Percentiles rank a stretch among this genome's conserved stretches.
Evolutionary conservation across 2,888 invertebrate species (phyloP).

Genomic region (Neoaliturus tenellus): DNA sequence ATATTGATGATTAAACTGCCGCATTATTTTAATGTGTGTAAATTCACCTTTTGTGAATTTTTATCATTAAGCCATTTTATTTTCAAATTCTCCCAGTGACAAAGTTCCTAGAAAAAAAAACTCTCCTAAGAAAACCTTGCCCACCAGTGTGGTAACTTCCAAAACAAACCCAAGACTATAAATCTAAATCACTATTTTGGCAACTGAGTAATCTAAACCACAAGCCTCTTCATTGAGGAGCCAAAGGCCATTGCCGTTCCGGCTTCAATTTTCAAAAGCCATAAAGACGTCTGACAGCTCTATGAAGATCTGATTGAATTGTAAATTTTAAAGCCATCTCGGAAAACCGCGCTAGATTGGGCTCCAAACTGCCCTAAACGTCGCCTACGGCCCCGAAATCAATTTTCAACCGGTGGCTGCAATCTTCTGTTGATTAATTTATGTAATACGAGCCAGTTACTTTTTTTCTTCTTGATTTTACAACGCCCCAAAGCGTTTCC

Average conservation of each 20-base stretch:
- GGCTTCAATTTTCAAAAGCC: background rate
- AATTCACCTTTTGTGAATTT: too few species aligned
- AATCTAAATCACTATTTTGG: too few species aligned
- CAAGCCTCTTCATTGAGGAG: background rate
- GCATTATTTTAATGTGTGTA: too few species aligned
- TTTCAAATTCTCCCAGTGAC: too few species aligned
- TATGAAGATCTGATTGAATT: slow-evolving; percentile 9
- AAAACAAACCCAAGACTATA: too few species aligned
- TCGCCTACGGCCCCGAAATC: background rate
- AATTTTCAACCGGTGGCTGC: background rate
- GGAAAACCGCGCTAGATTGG: background rate
- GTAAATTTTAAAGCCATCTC: slow-evolving; percentile 5
- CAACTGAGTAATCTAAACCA: background rate
- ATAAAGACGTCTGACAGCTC: slow-evolving; percentile 20
- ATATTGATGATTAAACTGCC: too few species aligned
- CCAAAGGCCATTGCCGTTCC: background rate
- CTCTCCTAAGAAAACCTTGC: too few species aligned
- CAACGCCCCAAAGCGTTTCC: background rate
- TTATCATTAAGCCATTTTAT: too few species aligned
- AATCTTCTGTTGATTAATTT: slow-evolving; percentile 29
- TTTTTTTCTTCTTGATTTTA: background rate
- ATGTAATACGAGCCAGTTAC: background rate
- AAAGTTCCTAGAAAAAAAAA: too few species aligned
- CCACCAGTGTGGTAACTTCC: too few species aligned
- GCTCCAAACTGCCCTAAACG: background rate